Base-by-base conservation (phyloP, 2,797 vertebrate genomes). In the Nyctalus aviator region DNA sequence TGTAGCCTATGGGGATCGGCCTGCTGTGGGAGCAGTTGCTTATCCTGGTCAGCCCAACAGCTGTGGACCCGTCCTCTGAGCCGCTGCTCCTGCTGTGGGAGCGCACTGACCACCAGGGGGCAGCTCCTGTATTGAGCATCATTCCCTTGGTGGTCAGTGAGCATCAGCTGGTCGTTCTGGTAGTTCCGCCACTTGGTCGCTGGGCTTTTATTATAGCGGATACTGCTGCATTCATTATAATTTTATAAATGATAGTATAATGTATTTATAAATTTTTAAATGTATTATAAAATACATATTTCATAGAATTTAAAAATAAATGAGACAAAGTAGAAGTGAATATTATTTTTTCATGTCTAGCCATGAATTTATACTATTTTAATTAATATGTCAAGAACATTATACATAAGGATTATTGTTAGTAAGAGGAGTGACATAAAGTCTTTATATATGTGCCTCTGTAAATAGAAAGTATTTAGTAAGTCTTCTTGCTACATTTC, bases 291-390 rank as follows among this genome's bases (percentile, higher is more conserved):
- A 64, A 21, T n/a, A 86, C 12, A 53, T 13, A 89, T 14, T 5
- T 15, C 20, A 32, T n/a, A 59, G 55, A 71, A 90, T 71, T 90
- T 71, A 83, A 76, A 87, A 84, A 86, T 72, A 64, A 73, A 66
- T 71, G 20, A 41, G 50, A 46, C 37, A 48, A 50, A 68, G n/a
- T 62, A 2, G 6, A 85, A 85, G 21, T 27, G 11, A 68, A 21
- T 44, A 41, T 66, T 46, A 69, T 84, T 37, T 35, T 81, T 81
- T 90, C 48, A 48, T 44, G 14, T 83, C n/a, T 79, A 62, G 53
- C 32, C 2, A 57, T 27, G 37, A 27, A 6, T 23, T 88, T 94
- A 76, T 44, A 32, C 53, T 79, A 25, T 83, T 59, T 90, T 85
- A 89, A 78, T 44, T 59, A 88, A 46, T 37, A 55, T 72, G 75